phyloP scores from a whole-genome alignment of 2,888 invertebrate species.

The Cosmia pyralina region DNA sequence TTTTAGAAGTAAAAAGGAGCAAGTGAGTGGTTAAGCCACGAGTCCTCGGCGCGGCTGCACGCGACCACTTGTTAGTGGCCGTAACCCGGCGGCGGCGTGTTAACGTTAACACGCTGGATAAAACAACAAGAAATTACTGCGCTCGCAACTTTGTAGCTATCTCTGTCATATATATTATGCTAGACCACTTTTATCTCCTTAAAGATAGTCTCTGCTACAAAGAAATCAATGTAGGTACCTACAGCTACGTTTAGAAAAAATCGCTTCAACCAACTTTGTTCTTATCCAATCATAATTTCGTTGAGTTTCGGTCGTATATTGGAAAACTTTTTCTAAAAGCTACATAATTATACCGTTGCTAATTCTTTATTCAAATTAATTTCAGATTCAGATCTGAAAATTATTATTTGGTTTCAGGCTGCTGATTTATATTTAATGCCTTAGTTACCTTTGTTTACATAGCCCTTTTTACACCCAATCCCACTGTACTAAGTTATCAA shows the following conservation, averaged over 20 bases:
- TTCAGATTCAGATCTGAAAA: conserved; percentile 24
- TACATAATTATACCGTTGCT: conserved; percentile 18
- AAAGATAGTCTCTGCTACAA: background rate
- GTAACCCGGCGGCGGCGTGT: conserved; percentile 16
- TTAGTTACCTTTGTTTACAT: conserved; percentile 7
- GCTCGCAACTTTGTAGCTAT: conserved; percentile 17
- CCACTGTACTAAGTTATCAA: background rate
- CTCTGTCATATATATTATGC: conserved; percentile 22
- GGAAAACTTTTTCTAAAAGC: conserved; percentile 44
- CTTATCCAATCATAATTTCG: conserved; percentile 35
- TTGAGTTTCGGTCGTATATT: conserved; percentile 37
- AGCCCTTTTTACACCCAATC: background rate
- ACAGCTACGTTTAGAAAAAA: conserved; percentile 1
- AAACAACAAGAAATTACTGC: conserved; percentile 59
- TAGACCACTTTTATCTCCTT: conserved; percentile 9
- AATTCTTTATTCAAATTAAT: conserved; percentile 36
- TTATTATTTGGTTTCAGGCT: conserved; percentile 9
- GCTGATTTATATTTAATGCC: conserved; percentile 26
- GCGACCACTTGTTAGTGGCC: conserved; percentile 79
- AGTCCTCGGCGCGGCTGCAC: conserved; percentile 64
- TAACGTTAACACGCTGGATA: conserved; percentile 44
- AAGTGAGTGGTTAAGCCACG: conserved; percentile 64
- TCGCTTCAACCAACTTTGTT: conserved; percentile 21
- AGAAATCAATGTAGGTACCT: conserved; percentile 1
- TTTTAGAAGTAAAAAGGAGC: conserved; percentile 62